Evolutionary conservation across 2,797 vertebrate species (phyloP).

Genomic region (Notolepis coatsorum): DNA sequence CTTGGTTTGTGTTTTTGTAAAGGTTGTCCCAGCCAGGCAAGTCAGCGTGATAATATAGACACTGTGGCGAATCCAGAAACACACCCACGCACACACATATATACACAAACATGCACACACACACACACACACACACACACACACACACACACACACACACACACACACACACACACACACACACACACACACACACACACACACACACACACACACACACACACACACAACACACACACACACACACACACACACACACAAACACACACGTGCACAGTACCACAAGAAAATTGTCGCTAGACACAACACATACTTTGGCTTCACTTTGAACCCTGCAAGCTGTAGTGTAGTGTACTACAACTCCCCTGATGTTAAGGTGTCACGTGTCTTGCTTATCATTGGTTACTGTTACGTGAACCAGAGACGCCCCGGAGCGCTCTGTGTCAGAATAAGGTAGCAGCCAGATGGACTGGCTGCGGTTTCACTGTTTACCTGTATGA

Average conservation of each 20-base stretch:
- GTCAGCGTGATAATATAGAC: slow-evolving; percentile 22
- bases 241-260: neutral
- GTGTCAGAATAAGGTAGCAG: too few relatives aligned
- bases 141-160: neutral
- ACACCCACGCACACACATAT: neutral
- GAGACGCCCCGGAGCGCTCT: too few relatives aligned
- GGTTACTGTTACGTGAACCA: too few relatives aligned
- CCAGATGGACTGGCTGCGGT: too few relatives aligned
- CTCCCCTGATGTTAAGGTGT: too few relatives aligned
- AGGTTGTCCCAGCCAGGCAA: slow-evolving; percentile 28
- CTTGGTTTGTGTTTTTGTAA: slow-evolving; percentile 40
- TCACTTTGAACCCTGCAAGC: slow-evolving; percentile 15
- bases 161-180: neutral
- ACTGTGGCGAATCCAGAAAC: slow-evolving; percentile 20
- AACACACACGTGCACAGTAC: slow-evolving; percentile 10
- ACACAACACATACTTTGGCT: slow-evolving; percentile 27
- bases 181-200: neutral
- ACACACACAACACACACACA: slow-evolving; percentile 2
- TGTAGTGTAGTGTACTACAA: too few relatives aligned
- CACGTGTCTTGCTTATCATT: too few relatives aligned
- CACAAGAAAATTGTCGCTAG: slow-evolving; percentile 46
- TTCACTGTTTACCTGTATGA: too few relatives aligned
- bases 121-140: slow-evolving; percentile 3
- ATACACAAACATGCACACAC: neutral
- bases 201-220: neutral